These are phyloP conservation scores for Petromus typicus DNA, from an alignment of 2,113 vertebrate species.

Conservation along the genomic window DNA sequence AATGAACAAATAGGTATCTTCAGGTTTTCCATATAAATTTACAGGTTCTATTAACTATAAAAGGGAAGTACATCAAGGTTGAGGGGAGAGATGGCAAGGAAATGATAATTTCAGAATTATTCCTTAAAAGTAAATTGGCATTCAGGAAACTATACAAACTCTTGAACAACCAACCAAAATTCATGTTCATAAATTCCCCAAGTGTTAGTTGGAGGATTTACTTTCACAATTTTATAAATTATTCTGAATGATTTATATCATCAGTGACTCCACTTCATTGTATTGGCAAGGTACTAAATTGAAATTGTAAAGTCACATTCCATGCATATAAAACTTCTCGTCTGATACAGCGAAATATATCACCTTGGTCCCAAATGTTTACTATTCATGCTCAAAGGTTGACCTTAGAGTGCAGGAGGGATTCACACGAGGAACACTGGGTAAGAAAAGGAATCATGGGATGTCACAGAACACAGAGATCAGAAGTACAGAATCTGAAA, in stretches of 20 bases:
- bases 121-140: background rate
- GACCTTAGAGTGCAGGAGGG: background rate
- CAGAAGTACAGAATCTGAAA: background rate
- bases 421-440: background rate
- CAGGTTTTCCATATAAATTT: background rate
- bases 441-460: background rate
- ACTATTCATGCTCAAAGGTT: background rate
- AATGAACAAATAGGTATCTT: background rate
- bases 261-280: background rate
- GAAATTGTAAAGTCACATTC: conserved; percentile 20
- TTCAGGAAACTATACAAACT: background rate
- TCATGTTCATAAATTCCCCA: background rate
- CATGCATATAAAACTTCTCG: background rate
- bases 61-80: background rate
- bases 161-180: background rate
- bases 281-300: background rate
- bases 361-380: background rate
- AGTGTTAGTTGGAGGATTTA: background rate
- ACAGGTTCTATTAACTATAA: background rate
- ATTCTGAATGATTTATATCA: background rate
- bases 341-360: background rate
- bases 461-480: background rate
- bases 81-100: background rate
- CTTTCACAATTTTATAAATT: background rate
- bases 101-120: background rate